These are phyloP conservation scores for Noturus placidus DNA, from an alignment of 2,113 vertebrate genomes.

Conservation along the genomic window DNA sequence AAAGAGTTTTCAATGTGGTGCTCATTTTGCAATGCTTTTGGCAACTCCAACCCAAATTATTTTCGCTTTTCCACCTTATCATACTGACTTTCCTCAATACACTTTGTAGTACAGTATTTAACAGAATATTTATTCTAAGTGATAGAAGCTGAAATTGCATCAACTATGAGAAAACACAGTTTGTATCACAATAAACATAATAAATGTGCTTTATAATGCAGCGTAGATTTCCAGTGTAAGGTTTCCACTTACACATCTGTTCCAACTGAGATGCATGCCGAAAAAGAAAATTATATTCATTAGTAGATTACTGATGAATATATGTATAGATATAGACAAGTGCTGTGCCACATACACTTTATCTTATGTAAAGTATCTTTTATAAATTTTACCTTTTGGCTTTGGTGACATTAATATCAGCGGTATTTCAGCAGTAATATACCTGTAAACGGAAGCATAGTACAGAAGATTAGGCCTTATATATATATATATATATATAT, in stretches of 20 bases:
- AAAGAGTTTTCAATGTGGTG: not conserved
- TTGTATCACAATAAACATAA: not conserved
- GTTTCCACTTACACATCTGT: slow-evolving; percentile 73
- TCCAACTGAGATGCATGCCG: slow-evolving; percentile 37
- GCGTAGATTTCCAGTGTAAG: not conserved
- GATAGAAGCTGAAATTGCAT: not conserved
- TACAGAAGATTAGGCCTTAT: not conserved
- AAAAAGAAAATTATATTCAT: slow-evolving; percentile 10
- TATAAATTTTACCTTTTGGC: slow-evolving; percentile 67
- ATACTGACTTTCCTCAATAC: not conserved
- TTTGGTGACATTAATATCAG: slow-evolving; percentile 86
- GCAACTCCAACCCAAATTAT: not conserved
- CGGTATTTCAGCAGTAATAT: slow-evolving; percentile 80
- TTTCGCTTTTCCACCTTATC: not conserved
- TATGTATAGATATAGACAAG: not conserved
- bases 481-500: too few relatives aligned
- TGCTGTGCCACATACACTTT: not conserved
- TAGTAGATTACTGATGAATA: slow-evolving; percentile 8
- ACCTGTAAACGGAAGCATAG: slow-evolving; percentile 65
- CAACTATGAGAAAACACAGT: not conserved
- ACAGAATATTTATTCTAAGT: not conserved
- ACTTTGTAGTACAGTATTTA: not conserved
- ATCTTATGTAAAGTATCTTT: not conserved
- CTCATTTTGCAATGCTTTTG: not conserved
- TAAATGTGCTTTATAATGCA: not conserved